phyloP scores from a whole-genome alignment of 1,140 invertebrate species.

The Drosophila ercepeae region DNA sequence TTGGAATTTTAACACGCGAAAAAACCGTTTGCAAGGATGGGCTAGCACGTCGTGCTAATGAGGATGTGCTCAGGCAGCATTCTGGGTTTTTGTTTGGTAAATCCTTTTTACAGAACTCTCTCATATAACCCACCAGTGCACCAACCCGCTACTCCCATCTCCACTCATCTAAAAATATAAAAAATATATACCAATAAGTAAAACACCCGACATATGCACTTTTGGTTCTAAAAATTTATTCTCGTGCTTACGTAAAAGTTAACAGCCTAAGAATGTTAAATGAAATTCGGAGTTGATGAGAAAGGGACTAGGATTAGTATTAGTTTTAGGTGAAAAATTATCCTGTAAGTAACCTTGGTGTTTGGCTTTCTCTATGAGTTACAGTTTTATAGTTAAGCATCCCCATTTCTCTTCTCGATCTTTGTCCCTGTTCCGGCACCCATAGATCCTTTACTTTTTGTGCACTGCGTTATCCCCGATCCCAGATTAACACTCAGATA shows the following conservation, averaged over 20 bases:
- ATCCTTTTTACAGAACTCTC: constrained; percentile 73
- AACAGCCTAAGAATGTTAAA: constrained; percentile 55
- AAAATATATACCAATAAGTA: constrained; percentile 14
- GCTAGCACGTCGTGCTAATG: constrained; percentile 86
- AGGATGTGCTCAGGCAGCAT: constrained; percentile 83
- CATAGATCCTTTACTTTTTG: constrained; percentile 10
- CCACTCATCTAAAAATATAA: constrained; percentile 18
- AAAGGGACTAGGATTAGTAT: constrained; percentile 47
- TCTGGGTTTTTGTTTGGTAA: constrained; percentile 84
- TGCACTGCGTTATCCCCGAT: constrained; percentile 7
- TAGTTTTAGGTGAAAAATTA: constrained; percentile 22
- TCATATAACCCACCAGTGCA: constrained; percentile 43
- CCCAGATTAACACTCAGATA: constrained; percentile 32
- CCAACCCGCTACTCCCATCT: constrained; percentile 17
- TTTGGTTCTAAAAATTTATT: constrained; percentile 20
- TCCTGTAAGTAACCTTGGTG: constrained; percentile 71
- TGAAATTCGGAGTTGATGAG: constrained; percentile 81
- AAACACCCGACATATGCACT: constrained; percentile 9
- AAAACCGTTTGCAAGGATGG: constrained; percentile 82
- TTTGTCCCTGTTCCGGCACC: constrained; percentile 22
- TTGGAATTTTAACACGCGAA: constrained; percentile 88
- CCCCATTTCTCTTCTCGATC: constrained; percentile 5
- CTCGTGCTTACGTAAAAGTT: constrained; percentile 42
- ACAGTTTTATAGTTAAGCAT: constrained; percentile 28
- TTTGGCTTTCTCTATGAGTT: constrained; percentile 55